A percentile compares a stretch with the other conserved stretches of the same genome.
Conservation (phyloP, 1,140 invertebrate genomes). For the Halyomorpha halys region DNA sequence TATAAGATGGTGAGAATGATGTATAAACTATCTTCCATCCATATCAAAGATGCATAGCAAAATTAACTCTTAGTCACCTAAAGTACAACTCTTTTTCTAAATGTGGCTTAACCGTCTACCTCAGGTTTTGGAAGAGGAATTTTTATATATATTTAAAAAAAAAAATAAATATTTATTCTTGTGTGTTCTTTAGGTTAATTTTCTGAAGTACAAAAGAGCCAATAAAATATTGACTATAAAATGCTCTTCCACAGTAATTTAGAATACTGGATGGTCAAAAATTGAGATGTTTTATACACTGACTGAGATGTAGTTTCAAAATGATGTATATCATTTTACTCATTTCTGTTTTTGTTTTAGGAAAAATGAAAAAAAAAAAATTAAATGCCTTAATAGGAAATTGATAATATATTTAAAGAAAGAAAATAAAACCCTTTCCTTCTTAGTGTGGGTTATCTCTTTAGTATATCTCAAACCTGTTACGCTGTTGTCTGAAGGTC, state of each 20-base stretch:
- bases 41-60: slow-evolving; percentile 15
- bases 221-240: slow-evolving; percentile 16
- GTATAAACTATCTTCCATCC: slow-evolving; percentile 15
- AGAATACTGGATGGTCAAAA: slow-evolving; percentile 17
- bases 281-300: slow-evolving; percentile 5
- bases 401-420: background rate
- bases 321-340: slow-evolving; percentile 12
- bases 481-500: slow-evolving; percentile 2
- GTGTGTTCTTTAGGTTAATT: slow-evolving; percentile 24
- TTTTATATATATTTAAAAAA: slow-evolving; percentile 23
- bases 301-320: slow-evolving; percentile 18
- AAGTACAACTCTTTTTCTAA: slow-evolving; percentile 29
- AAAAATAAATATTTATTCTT: slow-evolving; percentile 26
- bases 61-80: slow-evolving; percentile 25
- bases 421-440: slow-evolving; percentile 1
- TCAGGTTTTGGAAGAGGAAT: slow-evolving; percentile 28
- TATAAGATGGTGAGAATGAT: slow-evolving; percentile 14
- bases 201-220: slow-evolving; percentile 25
- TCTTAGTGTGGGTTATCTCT: background rate
- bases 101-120: slow-evolving; percentile 29
- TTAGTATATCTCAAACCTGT: slow-evolving; percentile 2
- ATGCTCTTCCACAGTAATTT: slow-evolving; percentile 23
- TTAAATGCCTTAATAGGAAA: slow-evolving; percentile 15
- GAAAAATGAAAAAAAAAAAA: background rate
- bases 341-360: background rate